These are phyloP conservation scores for Spisula subtruncata DNA, from an alignment of 2,888 invertebrate genomes.

Conservation along the genomic window DNA sequence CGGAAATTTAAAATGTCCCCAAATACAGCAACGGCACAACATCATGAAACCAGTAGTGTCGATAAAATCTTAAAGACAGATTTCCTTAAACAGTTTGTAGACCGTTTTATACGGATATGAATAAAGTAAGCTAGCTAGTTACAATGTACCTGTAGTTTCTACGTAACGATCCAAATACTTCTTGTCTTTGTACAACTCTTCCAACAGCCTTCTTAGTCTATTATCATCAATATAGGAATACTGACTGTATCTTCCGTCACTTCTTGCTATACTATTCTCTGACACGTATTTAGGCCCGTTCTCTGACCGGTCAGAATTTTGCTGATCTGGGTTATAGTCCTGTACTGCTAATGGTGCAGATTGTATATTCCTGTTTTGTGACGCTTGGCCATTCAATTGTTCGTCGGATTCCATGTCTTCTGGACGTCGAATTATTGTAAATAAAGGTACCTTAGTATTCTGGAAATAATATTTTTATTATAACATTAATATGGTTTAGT, in stretches of 20 bases:
- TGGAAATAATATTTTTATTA: constrained; percentile 25
- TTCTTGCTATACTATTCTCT: constrained; percentile 42
- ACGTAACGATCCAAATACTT: constrained; percentile 80
- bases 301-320: constrained; percentile 28
- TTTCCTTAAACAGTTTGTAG: no score
- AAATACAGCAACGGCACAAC: no score
- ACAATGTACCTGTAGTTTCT: constrained; percentile 76
- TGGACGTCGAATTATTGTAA: constrained; percentile 67
- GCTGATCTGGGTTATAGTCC: constrained; percentile 62
- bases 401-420: constrained; percentile 55
- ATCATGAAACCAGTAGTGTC: no score
- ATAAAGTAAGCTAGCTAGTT: constrained; percentile 33
- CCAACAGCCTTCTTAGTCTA: constrained; percentile 75
- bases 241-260: constrained; percentile 50
- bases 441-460: constrained; percentile 59
- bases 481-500: no score
- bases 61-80: no score
- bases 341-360: constrained; percentile 64
- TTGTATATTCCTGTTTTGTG: constrained; percentile 34
- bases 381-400: background rate
- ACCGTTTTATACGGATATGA: no score
- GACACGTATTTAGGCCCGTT: constrained; percentile 37
- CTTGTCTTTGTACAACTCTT: constrained; percentile 81
- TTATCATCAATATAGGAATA: constrained; percentile 71
- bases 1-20: no score